phyloP scores from a whole-genome alignment of 2,888 invertebrate species.

The Opisthograptis luteolata region DNA sequence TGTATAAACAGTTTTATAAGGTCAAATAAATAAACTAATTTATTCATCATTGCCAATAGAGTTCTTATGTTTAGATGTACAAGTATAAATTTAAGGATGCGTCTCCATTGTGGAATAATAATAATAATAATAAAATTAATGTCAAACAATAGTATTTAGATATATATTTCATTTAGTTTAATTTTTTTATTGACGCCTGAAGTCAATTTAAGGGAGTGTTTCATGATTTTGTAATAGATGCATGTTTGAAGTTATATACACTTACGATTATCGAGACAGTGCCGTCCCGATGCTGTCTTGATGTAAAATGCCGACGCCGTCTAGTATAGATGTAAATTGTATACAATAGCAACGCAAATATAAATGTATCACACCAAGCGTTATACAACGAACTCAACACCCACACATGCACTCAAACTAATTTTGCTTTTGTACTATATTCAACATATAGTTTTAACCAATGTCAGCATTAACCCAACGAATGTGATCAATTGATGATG shows the following conservation, averaged over 20 bases:
- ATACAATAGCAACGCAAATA: constrained; percentile 15
- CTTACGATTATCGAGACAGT: too few relatives aligned
- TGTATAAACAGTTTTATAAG: constrained; percentile 33
- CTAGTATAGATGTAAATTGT: too few relatives aligned
- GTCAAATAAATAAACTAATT: constrained; percentile 24
- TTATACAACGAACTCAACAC: constrained; percentile 39
- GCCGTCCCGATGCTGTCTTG: too few relatives aligned
- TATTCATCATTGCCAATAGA: constrained; percentile 37
- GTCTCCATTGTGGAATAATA: constrained; percentile 21
- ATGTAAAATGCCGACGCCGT: constrained; percentile 11
- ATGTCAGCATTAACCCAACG: constrained; percentile 5
- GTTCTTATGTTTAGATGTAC: constrained; percentile 37
- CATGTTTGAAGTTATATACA: too few relatives aligned
- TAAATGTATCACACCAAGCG: constrained; percentile 14
- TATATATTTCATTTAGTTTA: constrained; percentile 8
- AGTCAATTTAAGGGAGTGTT: constrained; percentile 25
- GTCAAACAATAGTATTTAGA: constrained; percentile 8
- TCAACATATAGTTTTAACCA: constrained; percentile 10
- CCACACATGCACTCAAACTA: constrained; percentile 15
- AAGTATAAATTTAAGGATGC: constrained; percentile 29
- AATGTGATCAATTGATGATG: constrained; percentile 9
- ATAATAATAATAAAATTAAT: background rate
- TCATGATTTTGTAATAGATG: background rate
- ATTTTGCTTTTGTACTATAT: constrained; percentile 21
- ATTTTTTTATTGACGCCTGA: constrained; percentile 22